Base-by-base conservation (phyloP, 1,140 invertebrate genomes). In the Heliconius melpomene region DNA sequence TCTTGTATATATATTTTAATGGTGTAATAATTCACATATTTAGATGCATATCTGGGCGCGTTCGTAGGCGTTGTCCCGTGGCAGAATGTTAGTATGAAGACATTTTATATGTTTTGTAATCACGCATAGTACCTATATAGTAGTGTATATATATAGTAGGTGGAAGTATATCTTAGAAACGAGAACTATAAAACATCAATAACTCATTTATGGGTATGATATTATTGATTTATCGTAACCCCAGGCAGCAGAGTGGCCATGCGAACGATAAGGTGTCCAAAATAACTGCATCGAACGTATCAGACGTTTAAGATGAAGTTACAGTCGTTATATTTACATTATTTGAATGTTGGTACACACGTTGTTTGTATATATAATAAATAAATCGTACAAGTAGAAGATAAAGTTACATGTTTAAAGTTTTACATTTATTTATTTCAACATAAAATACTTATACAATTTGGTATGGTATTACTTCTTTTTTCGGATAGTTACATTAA, bases 211-310 rank as follows among this genome's bases (percentile, higher is more conserved):
- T 85, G 84, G 85, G 85, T 85, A 88, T 84, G 87, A 88, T 92
- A 88, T 88, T 90, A 91, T 88, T 91, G 87, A 93, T 91, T 90
- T 90, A 89, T 90, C 86, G 85, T 87, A 88, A 89, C 87, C 86
- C 80, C 86, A 86, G 85, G 84, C 88, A 85, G 85, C 83, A 83
- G 82, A 89, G 87, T 89, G 83, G 85, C 86, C 85, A 86, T 85
- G 87, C 84, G 84, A 80, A 83, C 87, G 90, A 92, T 93, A 93
- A 92, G 79, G 86, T 89, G 86, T 90, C 91, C 92, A 88, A 93
- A 92, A 93, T 93, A 93, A 91, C 91, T 89, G 85, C 83, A 83
- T 85, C 78, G 83, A 87, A 80, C 88, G 88, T 89, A 87, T 91
- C 83, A 83, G 87, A 87, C 87, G 86, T 80, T 91, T 81, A 78